These are phyloP conservation scores for Columbina picui DNA, from an alignment of 2,113 vertebrate species.

Conservation along the genomic window DNA sequence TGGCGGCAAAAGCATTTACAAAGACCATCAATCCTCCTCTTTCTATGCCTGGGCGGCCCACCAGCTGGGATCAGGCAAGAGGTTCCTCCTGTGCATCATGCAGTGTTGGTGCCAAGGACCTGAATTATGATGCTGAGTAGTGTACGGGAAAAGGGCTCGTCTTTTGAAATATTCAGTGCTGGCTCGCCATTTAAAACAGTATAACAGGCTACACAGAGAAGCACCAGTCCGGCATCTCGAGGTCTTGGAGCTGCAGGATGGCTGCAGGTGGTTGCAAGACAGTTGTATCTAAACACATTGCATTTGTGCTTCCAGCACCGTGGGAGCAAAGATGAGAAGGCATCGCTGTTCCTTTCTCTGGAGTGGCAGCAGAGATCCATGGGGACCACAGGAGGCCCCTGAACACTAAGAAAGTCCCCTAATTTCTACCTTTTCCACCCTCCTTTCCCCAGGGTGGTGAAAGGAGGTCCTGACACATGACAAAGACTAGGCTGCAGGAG, in stretches of 20 bases:
- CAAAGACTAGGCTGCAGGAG: not conserved
- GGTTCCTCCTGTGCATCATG: not conserved
- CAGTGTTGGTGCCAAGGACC: not conserved
- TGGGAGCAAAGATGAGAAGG: not conserved
- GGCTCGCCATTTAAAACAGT: not conserved
- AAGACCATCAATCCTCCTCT: not conserved
- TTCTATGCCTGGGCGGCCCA: not conserved
- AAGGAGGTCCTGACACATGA: not conserved
- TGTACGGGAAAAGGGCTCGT: not conserved
- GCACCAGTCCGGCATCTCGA: not conserved
- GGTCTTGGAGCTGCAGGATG: not conserved
- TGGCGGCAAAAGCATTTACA: not conserved
- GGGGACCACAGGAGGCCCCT: not conserved
- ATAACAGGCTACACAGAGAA: not conserved
- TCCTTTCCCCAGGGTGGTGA: not conserved
- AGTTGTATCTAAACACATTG: not conserved
- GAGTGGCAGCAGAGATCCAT: not conserved
- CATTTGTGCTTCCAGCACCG: not conserved
- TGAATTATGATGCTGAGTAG: slow-evolving; percentile 22
- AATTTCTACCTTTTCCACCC: not conserved
- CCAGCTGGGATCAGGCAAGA: slow-evolving; percentile 16
- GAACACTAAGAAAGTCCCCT: not conserved
- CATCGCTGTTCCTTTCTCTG: not conserved
- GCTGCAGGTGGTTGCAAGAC: not conserved
- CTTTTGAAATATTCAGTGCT: not conserved